phyloP scores from a whole-genome alignment of 2,113 vertebrate genomes.

The Litocranius walleri region DNA sequence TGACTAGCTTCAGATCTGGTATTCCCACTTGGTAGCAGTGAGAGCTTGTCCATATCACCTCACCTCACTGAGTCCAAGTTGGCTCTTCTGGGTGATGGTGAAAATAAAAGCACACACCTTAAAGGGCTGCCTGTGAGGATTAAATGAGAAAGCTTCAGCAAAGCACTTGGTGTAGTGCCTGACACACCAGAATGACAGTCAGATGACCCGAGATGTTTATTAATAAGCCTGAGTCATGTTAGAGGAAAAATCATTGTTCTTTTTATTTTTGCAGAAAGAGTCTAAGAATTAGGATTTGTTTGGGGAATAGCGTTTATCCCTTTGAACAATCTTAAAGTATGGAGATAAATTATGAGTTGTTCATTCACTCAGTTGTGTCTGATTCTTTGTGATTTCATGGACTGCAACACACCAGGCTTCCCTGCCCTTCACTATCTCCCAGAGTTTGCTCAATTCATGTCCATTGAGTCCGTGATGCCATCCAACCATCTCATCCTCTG shows the following conservation, averaged over 20 bases:
- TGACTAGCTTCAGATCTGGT: not conserved
- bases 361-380: not conserved
- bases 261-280: not conserved
- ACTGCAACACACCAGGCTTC: not conserved
- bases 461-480: not conserved
- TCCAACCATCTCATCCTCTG: not conserved
- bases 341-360: not conserved
- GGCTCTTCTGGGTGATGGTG: not conserved
- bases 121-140: not conserved
- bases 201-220: not conserved
- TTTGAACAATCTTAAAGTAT: not conserved
- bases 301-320: not conserved
- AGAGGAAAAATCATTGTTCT: not conserved
- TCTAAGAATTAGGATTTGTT: not conserved
- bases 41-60: not conserved
- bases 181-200: accelerated
- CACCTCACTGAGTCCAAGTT: not conserved
- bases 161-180: not conserved
- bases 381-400: not conserved
- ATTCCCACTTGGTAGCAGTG: not conserved
- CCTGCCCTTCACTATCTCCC: not conserved
- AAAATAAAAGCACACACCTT: not conserved
- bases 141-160: not conserved
- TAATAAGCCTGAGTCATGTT: not conserved
- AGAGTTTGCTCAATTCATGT: not conserved